Evolutionary conservation across 2,113 vertebrate genomes (phyloP).

Genomic region (Meriones unguiculatus): DNA sequence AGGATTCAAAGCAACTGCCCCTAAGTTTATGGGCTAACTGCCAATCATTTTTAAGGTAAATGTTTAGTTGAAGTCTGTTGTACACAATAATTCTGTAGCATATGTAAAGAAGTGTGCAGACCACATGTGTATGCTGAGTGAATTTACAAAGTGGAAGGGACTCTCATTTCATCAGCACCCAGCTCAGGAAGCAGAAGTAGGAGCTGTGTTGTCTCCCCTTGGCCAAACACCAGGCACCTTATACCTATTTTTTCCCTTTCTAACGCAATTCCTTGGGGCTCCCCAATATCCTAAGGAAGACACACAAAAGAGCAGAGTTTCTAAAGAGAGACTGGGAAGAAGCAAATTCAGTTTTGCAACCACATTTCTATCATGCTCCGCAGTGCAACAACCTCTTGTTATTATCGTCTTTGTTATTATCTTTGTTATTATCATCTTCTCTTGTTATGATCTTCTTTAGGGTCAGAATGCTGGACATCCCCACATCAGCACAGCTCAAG

Average conservation of each 20-base stretch:
- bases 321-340: background rate
- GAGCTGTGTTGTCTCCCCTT: background rate
- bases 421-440: too few relatives aligned
- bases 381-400: background rate
- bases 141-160: background rate
- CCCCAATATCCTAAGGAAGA: background rate
- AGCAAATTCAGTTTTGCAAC: background rate
- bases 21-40: background rate
- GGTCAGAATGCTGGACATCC: background rate
- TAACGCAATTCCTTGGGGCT: background rate
- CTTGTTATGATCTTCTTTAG: background rate
- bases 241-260: constrained; percentile 20
- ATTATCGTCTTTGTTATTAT: background rate
- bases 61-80: background rate
- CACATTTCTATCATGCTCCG: background rate
- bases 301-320: background rate
- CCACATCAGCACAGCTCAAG: background rate
- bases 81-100: background rate
- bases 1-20: background rate
- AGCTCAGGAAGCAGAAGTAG: background rate
- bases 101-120: background rate
- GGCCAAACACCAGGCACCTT: background rate
- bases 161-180: background rate
- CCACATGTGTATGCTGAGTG: background rate
- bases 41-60: constrained; percentile 9